A percentile compares a stretch with the other conserved stretches of the same genome.
phyloP scores from a whole-genome alignment of 2,888 invertebrate genomes.

The Epistrophe eligans region DNA sequence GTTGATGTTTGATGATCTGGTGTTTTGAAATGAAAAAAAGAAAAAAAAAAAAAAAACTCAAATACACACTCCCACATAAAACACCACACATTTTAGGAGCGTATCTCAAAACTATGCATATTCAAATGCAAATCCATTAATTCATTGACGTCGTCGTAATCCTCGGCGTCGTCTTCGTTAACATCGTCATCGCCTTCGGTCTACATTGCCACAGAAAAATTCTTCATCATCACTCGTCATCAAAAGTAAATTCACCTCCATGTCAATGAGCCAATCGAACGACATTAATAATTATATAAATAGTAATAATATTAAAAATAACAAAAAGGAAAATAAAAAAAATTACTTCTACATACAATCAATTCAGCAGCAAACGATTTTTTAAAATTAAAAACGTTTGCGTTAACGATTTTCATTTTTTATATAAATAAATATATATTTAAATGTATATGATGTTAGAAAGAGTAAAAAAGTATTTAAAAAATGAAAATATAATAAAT shows the following conservation, averaged over 20 bases:
- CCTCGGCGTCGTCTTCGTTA: conserved; percentile 48
- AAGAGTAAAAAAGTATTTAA: conserved; percentile 68
- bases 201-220: conserved; percentile 53
- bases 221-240: conserved; percentile 46
- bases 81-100: conserved; percentile 54
- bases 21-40: conserved; percentile 36
- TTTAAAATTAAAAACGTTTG: conserved; percentile 64
- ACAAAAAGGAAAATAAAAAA: conserved; percentile 58
- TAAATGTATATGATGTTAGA: conserved; percentile 72
- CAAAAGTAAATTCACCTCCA: conserved; percentile 57
- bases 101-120: conserved; percentile 64
- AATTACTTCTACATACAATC: conserved; percentile 73
- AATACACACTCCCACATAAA: conserved; percentile 28
- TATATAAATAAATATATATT: conserved; percentile 72
- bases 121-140: conserved; percentile 62
- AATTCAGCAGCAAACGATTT: conserved; percentile 73
- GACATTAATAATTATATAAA: conserved; percentile 74
- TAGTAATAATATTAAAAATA: conserved; percentile 70
- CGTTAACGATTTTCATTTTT: conserved; percentile 75
- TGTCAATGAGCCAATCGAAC: conserved; percentile 75
- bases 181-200: conserved; percentile 69
- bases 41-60: conserved; percentile 23
- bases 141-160: conserved; percentile 41
- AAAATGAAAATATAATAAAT: conserved; percentile 75
- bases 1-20: conserved; percentile 59